Percentiles rank a stretch among this genome's conserved stretches.
Conservation (phyloP, 1,140 invertebrate genomes). For the Drosophila carrolli region DNA sequence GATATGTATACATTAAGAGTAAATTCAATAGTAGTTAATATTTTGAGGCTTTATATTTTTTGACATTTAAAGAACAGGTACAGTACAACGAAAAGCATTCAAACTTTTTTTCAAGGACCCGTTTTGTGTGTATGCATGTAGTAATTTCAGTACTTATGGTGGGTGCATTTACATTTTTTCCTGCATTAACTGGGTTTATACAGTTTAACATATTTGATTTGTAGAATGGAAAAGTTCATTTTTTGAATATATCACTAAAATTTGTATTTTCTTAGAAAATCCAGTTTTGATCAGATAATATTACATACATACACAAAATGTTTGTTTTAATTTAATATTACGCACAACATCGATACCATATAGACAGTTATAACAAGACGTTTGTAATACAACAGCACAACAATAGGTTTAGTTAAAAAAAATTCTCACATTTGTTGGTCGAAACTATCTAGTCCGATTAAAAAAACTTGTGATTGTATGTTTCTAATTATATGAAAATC, state of each 20-base stretch:
- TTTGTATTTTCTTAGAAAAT: background rate
- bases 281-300: background rate
- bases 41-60: constrained; percentile 1
- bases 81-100: constrained; percentile 47
- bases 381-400: constrained; percentile 25
- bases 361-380: constrained; percentile 35
- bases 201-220: too few species aligned
- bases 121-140: constrained; percentile 18
- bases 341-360: constrained; percentile 53
- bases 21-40: background rate
- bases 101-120: constrained; percentile 23
- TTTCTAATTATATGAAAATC: background rate
- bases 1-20: background rate
- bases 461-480: too few species aligned
- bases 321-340: constrained; percentile 34
- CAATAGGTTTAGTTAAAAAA: constrained; percentile 6
- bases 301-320: constrained; percentile 36
- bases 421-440: background rate
- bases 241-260: background rate
- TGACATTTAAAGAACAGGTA: constrained; percentile 23
- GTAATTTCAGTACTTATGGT: background rate
- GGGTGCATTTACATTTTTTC: background rate
- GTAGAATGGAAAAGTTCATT: background rate
- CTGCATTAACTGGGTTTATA: background rate
- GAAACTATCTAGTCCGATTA: background rate